phyloP scores from a whole-genome alignment of 92 coral and sea anemone species.

The Zoanthus solanderi region DNA sequence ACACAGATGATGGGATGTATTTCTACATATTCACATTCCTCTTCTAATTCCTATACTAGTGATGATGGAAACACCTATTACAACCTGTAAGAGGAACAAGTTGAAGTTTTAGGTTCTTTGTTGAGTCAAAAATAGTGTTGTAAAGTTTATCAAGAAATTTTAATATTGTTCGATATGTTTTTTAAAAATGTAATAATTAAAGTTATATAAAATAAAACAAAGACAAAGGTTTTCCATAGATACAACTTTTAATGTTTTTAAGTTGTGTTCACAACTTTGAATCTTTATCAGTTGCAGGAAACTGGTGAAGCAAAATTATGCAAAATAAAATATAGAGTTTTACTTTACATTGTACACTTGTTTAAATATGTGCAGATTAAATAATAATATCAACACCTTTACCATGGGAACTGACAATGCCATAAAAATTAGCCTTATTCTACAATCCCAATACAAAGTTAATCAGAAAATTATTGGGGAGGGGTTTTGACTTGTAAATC shows the following conservation, averaged over 20 bases:
- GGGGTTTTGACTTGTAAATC: constrained; percentile 41
- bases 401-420: constrained; percentile 1
- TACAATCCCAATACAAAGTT: background rate
- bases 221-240: background rate
- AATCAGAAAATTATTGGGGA: constrained; percentile 24
- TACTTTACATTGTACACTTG: background rate
- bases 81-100: background rate
- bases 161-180: background rate
- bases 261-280: background rate
- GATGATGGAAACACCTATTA: constrained; percentile 4
- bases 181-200: background rate
- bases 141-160: background rate
- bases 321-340: background rate
- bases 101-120: background rate
- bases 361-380: background rate
- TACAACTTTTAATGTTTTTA: background rate
- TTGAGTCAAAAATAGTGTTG: constrained; percentile 5
- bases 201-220: background rate
- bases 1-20: constrained; percentile 1
- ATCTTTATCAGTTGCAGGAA: constrained; percentile 2
- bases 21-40: background rate
- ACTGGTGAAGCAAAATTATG: background rate
- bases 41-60: background rate
- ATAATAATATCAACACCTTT: background rate
- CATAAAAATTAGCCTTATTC: background rate